Evolutionary conservation across 2,888 invertebrate genomes (phyloP).

Genomic region (Polydrusus cervinus): DNA sequence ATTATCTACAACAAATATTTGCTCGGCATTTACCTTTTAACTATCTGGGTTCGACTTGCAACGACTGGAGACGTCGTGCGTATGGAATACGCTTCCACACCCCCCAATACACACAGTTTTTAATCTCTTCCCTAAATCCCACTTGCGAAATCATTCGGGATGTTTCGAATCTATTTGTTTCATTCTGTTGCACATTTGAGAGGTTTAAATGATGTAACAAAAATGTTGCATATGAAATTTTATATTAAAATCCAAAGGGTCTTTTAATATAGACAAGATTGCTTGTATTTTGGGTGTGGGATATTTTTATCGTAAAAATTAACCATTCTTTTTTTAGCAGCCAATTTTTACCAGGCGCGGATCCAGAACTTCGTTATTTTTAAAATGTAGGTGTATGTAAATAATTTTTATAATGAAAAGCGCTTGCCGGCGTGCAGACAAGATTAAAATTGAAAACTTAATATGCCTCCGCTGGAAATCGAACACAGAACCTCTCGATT

Average conservation of each 20-base stretch:
- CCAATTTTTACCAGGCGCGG: no score
- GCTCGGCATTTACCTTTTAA: conserved; percentile 69
- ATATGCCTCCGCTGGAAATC: no score
- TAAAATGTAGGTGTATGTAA: no score
- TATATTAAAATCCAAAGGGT: conserved; percentile 25
- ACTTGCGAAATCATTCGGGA: conserved; percentile 49
- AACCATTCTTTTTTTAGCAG: no score
- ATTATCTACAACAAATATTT: conserved; percentile 70
- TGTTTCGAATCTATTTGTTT: conserved; percentile 45
- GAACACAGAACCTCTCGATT: no score
- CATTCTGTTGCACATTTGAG: conserved; percentile 48
- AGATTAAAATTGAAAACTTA: no score
- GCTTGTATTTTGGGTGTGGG: no score
- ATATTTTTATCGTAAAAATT: no score
- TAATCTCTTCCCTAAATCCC: conserved; percentile 52
- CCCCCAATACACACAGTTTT: conserved; percentile 51
- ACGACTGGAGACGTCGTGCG: conserved; percentile 40
- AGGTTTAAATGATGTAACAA: conserved; percentile 10
- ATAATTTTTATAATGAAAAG: no score
- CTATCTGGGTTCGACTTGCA: conserved; percentile 61
- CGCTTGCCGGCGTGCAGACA: no score
- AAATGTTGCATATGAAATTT: conserved; percentile 32
- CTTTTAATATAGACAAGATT: background rate
- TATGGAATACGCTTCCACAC: conserved; percentile 50
- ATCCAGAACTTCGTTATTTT: no score